Base-by-base conservation (phyloP, 2,113 vertebrate genomes). In the Ardeotis arabs region DNA sequence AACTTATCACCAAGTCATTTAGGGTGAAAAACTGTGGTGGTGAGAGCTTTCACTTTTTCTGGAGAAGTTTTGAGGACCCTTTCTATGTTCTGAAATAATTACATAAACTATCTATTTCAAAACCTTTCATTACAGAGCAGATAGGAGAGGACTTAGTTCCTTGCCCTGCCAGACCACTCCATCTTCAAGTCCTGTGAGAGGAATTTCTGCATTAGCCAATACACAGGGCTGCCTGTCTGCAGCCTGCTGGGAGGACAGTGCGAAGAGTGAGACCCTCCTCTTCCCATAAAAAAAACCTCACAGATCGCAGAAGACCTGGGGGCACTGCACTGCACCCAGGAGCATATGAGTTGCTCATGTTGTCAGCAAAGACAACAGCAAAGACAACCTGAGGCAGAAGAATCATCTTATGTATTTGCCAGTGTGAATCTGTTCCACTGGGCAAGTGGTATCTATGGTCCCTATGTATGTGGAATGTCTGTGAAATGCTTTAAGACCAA, bases 291-390 rank as follows among this genome's bases (percentile, higher is more conserved):
- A 64, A 56, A 1, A 28, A 25, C 2, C 2, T n/a, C 4, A 1
- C 22, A 37, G 28, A 14, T 16, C 53, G 58, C 3, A 20, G 21
- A 49, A 21, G 14, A 19, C 24, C 0, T 4, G 21, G 12, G 25
- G 12, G 16, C 10, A 19, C 37, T 27, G 31, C 55, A 27, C 11
- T 56, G 45, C 14, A 56, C 6, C 12, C 37, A 50, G 52, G 4
- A 72, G 7, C 6, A 22, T 3, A 64, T 0, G 0, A 0, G 0
- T 12, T 44, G 22, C 13, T 85, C 5, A n/a, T 78, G 74, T 70
- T 24, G 4, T 18, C 70, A 92, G 39, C 66, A 53, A 81, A 85
- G 23, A 29, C 62, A 17, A 35, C 35, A 35, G 35, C 35, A 35
- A 35, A 52, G 35, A n/a, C 44, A 60, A 53, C 4, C 29, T 33